A percentile compares a stretch with the other conserved stretches of the same genome.
Evolutionary conservation across 2,797 vertebrate genomes (phyloP).

Genomic region (Amblyraja radiata): DNA sequence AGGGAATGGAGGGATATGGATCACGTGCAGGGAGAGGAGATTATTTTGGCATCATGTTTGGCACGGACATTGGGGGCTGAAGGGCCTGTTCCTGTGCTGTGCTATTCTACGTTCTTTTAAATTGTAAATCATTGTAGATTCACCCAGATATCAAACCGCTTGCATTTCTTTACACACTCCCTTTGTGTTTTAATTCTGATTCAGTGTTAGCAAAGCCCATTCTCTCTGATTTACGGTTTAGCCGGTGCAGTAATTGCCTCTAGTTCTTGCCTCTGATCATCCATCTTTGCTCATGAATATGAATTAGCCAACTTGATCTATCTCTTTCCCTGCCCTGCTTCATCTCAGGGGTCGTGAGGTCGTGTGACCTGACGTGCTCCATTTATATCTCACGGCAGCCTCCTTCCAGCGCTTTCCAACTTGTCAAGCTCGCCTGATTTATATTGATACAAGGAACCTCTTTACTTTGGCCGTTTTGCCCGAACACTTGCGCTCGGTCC

Average conservation of each 20-base stretch:
- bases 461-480: no score
- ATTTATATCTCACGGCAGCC: neutral
- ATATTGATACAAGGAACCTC: no score
- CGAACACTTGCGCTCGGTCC: no score
- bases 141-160: neutral
- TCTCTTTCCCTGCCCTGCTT: constrained; percentile 13
- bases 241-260: neutral
- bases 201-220: neutral
- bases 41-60: no score
- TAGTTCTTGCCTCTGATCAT: neutral
- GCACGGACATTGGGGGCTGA: no score
- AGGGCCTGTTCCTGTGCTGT: no score
- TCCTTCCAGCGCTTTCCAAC: neutral
- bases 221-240: neutral
- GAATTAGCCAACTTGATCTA: neutral
- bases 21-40: no score
- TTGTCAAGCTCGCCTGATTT: neutral
- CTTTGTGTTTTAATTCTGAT: neutral
- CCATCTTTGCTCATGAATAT: constrained; percentile 17
- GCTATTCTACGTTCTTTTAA: no score
- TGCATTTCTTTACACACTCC: neutral
- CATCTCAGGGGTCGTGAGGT: neutral
- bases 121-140: neutral
- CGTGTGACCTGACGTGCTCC: neutral
- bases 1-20: no score